Percentiles rank a stretch among this genome's conserved stretches.
phyloP scores from a whole-genome alignment of 1,140 invertebrate genomes.

The Drosophila malerkotliana region DNA sequence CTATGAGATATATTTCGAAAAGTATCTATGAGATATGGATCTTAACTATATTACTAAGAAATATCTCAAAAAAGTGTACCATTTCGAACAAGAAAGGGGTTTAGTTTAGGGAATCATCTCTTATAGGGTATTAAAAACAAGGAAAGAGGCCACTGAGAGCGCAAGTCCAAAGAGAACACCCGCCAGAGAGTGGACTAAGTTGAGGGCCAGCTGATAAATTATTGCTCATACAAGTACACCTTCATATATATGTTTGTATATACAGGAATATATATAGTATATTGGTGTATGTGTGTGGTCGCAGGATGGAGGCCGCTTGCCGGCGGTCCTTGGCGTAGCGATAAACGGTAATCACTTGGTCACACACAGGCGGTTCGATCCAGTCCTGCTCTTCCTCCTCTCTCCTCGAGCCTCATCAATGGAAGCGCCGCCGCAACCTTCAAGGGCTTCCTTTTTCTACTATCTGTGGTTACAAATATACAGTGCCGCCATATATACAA shows the following conservation, averaged over 20 bases:
- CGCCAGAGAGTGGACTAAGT: conserved; percentile 23
- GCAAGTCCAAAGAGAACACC: conserved; percentile 40
- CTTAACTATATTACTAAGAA: too few relatives aligned
- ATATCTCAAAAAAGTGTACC: too few relatives aligned
- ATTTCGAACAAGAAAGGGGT: too few relatives aligned
- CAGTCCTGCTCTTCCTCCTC: conserved; percentile 35
- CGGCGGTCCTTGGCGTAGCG: conserved; percentile 68
- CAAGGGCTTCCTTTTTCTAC: conserved; percentile 29
- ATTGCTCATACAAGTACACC: conserved; percentile 24
- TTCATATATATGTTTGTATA: too few relatives aligned
- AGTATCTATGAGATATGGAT: too few relatives aligned
- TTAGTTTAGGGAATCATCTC: too few relatives aligned
- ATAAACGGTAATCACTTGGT: conserved; percentile 79
- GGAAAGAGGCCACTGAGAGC: conserved; percentile 58
- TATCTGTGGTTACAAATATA: background rate
- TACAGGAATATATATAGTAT: conserved; percentile 14
- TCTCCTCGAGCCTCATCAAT: conserved; percentile 9
- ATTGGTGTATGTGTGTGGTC: conserved; percentile 28
- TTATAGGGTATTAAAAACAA: conserved; percentile 33
- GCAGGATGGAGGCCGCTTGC: conserved; percentile 59
- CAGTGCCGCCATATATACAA: background rate
- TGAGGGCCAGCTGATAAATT: conserved; percentile 78
- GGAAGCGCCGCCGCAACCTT: conserved; percentile 20
- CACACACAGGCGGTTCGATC: conserved; percentile 55
- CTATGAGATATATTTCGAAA: background rate